Evolutionary conservation across 2,113 vertebrate species (phyloP), one percentile per base, ranked within the genome.

Genomic region (Hymenochirus boettgeri): DNA sequence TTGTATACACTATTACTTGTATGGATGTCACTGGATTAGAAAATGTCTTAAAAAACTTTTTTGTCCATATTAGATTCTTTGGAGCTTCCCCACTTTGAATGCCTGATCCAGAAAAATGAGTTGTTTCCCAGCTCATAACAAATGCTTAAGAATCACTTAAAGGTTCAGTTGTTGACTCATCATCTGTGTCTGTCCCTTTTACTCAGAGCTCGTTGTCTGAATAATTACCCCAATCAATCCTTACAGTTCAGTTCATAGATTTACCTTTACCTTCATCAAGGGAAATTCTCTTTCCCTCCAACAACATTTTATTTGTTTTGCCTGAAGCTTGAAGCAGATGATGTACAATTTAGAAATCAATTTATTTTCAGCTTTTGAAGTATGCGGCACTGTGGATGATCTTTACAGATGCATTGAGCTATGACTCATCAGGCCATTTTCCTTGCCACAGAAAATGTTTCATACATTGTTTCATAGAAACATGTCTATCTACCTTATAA

Each of bases 221-320:
- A n/a, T 52, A 59, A 67, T 59, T 19, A 27, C 33, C 37, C 12
- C 12, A 67, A 60, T 67, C 56, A 67, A 59, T 67, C 33, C 11
- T 52, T 59, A 22, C 9, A 21, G 47, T 42, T 12, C 11, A 51
- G 52, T 58, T 37, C 46, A 52, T 42, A 52, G 55, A 59, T 67
- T 39, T 67, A 22, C 22, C 22, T 50, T 42, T 59, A 26, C 23
- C 46, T 67, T 19, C 56, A 57, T 45, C 63, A 37, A 39, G 56
- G 64, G 46, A 66, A 67, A 67, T 59, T n/a, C 55, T 26, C 22
- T 33, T 37, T 21, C 48, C 33, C 42, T 62, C 47, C 27, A 46
- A 45, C 45, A 59, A 23, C 21, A 42, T 52, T 58, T 52, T 47
- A 67, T 59, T 52, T 50, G 64, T 59, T 58, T 33, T 5, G 31